Evolutionary conservation across 1,140 invertebrate genomes (phyloP).

Genomic region (Coptotermes formosanus): DNA sequence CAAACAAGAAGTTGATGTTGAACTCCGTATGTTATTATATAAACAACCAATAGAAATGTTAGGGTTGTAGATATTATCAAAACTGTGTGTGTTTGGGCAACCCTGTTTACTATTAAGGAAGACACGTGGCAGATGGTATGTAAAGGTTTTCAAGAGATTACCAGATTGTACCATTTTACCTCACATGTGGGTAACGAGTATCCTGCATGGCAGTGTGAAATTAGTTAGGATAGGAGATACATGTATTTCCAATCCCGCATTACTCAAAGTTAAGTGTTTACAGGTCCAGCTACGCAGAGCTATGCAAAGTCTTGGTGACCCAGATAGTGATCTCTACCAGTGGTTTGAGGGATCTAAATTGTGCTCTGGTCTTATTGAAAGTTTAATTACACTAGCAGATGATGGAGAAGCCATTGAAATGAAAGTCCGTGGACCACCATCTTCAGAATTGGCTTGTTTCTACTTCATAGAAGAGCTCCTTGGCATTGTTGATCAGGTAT

Average conservation of each 20-base stretch:
- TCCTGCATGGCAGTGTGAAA: neutral
- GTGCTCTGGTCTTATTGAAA: constrained; percentile 69
- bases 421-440: constrained; percentile 68
- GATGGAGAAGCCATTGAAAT: constrained; percentile 67
- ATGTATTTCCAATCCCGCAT: neutral
- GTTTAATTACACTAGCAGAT: constrained; percentile 67
- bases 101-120: no score
- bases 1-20: no score
- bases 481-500: constrained; percentile 64
- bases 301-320: constrained; percentile 56
- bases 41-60: no score
- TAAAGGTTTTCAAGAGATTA: no score
- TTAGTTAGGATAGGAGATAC: no score
- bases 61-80: no score
- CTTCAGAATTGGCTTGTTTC: constrained; percentile 61
- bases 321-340: constrained; percentile 70
- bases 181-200: no score
- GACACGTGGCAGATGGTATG: no score
- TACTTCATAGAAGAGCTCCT: constrained; percentile 75
- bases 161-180: no score
- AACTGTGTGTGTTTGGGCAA: no score
- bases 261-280: constrained; percentile 28
- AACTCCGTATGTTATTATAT: no score
- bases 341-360: constrained; percentile 80
- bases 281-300: constrained; percentile 65